Evolutionary conservation across 2,797 vertebrate genomes (phyloP).

Genomic region (Halcyon badia): DNA sequence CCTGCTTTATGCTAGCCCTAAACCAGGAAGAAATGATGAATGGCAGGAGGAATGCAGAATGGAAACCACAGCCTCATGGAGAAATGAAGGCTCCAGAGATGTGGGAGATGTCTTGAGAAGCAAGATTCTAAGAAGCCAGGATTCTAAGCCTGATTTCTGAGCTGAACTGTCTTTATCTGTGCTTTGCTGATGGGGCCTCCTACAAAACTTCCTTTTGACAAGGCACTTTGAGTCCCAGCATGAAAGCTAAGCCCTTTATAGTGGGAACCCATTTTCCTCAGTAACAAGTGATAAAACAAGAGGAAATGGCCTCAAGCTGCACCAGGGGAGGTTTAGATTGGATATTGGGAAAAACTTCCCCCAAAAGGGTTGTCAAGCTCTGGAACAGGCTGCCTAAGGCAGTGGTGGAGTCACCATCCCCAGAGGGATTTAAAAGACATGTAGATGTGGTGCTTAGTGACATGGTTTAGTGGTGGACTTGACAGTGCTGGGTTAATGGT

Average conservation of each 20-base stretch:
- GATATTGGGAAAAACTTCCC: background rate
- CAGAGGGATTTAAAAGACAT: background rate
- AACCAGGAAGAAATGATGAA: background rate
- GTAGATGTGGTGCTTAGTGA: background rate
- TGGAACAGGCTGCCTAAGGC: background rate
- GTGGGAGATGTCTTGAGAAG: background rate
- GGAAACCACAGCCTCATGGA: background rate
- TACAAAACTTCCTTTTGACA: background rate
- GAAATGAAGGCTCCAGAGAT: background rate
- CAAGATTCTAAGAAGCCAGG: background rate
- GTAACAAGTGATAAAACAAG: background rate
- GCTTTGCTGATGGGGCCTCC: background rate
- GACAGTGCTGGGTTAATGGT: background rate
- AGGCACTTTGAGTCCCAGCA: background rate
- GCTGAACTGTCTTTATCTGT: background rate
- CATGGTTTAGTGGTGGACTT: background rate
- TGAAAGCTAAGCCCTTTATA: background rate
- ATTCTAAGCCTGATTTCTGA: background rate
- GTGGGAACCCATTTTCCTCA: background rate
- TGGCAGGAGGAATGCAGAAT: background rate
- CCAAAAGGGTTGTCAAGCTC: background rate
- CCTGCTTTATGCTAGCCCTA: background rate
- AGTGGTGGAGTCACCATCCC: background rate
- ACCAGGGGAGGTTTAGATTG: background rate
- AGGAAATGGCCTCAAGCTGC: background rate